phyloP scores from a whole-genome alignment of 2,888 invertebrate genomes.

The Epistrophe eligans region DNA sequence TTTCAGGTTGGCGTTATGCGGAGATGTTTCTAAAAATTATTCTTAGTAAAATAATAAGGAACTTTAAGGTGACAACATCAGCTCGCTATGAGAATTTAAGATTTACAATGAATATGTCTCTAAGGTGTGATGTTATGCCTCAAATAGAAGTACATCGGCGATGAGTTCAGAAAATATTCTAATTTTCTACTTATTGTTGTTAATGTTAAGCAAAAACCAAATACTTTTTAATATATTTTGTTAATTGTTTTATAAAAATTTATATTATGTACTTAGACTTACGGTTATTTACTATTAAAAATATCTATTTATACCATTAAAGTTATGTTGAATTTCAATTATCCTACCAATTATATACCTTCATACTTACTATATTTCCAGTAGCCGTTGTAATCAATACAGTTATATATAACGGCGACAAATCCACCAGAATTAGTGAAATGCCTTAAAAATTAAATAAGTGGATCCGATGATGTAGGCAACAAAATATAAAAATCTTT shows the following conservation, averaged over 20 bases:
- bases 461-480: no score
- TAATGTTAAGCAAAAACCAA: slow-evolving; percentile 6
- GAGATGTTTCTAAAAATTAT: slow-evolving; percentile 77
- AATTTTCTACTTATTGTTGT: background rate
- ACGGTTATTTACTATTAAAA: no score
- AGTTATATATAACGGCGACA: no score
- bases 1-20: slow-evolving; percentile 78
- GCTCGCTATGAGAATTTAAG: slow-evolving; percentile 77
- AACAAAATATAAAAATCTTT: no score
- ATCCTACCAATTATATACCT: no score
- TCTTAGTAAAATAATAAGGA: slow-evolving; percentile 74
- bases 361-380: no score
- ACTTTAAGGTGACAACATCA: slow-evolving; percentile 77
- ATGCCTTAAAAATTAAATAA: no score
- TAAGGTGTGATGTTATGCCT: slow-evolving; percentile 77
- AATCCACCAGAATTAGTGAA: no score
- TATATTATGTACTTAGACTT: no score
- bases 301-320: no score
- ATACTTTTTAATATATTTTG: background rate
- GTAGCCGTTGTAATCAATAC: no score
- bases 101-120: slow-evolving; percentile 77
- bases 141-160: slow-evolving; percentile 71
- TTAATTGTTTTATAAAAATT: background rate
- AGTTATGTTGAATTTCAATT: no score
- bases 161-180: background rate